Conservation (phyloP, 2,113 vertebrate species). For the Coregonus clupeaformis region DNA sequence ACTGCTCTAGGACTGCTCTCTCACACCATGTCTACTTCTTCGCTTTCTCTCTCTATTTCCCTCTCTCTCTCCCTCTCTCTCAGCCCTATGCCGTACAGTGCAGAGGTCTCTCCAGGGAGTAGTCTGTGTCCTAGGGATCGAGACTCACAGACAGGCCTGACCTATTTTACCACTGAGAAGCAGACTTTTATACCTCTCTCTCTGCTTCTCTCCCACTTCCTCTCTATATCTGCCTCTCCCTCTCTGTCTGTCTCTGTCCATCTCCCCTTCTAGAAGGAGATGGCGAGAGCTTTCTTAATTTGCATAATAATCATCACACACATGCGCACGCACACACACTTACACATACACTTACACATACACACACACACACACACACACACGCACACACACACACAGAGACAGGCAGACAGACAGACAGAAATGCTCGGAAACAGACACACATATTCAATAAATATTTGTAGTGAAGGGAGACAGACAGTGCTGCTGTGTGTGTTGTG, state of each 20-base stretch:
- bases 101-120: background rate
- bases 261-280: too few species aligned
- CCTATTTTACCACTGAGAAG: background rate
- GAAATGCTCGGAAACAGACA: background rate
- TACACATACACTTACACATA: too few species aligned
- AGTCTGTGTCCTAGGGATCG: background rate
- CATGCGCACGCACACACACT: too few species aligned
- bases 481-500: conserved; percentile 39
- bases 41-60: too few species aligned
- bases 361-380: too few species aligned
- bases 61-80: conserved; percentile 8
- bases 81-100: background rate
- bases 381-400: background rate
- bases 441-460: background rate
- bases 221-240: background rate
- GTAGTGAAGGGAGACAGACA: conserved; percentile 2
- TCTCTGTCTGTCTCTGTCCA: background rate
- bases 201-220: background rate
- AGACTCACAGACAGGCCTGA: background rate
- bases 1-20: background rate
- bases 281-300: too few species aligned
- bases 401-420: conserved; percentile 1
- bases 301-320: too few species aligned
- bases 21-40: background rate
- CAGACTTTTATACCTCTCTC: background rate